Conservation (phyloP, 1,140 invertebrate species). For the Myzus persicae region DNA sequence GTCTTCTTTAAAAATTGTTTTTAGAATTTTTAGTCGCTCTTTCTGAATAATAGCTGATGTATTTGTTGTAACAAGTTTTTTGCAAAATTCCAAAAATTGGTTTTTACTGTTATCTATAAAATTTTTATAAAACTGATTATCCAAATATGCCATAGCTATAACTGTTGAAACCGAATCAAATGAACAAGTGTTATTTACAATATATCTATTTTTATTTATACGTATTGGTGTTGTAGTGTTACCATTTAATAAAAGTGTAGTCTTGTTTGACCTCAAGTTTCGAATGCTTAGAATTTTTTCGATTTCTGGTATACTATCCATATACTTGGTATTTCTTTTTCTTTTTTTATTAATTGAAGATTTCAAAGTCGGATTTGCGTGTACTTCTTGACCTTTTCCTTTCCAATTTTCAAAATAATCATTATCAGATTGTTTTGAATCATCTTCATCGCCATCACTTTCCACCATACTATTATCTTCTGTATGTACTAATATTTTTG, state of each 20-base stretch:
- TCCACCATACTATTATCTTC: neutral
- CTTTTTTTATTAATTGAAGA: neutral
- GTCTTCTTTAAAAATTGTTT: neutral
- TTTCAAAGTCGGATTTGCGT: neutral
- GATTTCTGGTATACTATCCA: neutral
- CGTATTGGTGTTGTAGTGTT: neutral
- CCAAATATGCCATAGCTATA: neutral
- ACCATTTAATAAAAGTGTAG: neutral
- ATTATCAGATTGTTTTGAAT: neutral
- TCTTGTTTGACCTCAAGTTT: neutral
- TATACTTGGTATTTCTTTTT: neutral
- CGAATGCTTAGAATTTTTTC: neutral
- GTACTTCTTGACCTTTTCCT: neutral
- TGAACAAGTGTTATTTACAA: neutral
- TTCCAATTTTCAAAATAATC: neutral
- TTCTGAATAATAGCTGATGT: neutral
- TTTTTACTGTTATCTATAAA: neutral
- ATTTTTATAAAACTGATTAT: neutral
- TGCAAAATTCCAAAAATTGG: conserved; percentile 8
- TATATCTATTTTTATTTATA: neutral
- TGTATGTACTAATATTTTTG: neutral
- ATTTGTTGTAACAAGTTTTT: neutral
- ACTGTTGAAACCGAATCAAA: neutral
- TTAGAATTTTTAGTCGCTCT: neutral
- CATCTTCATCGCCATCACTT: neutral